A percentile compares a stretch with the other conserved stretches of the same genome.
Evolutionary conservation across 2,888 invertebrate genomes (phyloP).

Genomic region (Agrilus biguttatus): DNA sequence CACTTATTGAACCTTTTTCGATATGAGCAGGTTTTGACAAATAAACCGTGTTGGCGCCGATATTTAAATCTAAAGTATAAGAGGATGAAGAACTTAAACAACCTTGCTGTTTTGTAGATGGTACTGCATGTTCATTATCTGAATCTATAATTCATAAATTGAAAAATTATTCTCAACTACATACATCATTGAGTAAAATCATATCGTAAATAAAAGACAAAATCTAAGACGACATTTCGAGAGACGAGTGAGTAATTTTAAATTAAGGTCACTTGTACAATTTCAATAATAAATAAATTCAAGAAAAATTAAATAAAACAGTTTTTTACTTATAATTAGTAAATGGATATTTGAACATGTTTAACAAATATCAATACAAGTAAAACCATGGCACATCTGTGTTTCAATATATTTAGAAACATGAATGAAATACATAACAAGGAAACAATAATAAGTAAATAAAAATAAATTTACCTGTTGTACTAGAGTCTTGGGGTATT

Average conservation of each 20-base stretch:
- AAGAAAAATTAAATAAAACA: too few species aligned
- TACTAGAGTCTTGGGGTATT: slow-evolving; percentile 35
- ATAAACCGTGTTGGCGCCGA: slow-evolving; percentile 48
- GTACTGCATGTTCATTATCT: slow-evolving; percentile 27
- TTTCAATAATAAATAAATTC: too few species aligned
- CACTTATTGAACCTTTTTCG: slow-evolving; percentile 12
- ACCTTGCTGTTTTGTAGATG: slow-evolving; percentile 25
- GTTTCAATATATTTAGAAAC: too few species aligned
- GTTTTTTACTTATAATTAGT: too few species aligned
- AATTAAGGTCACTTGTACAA: too few species aligned
- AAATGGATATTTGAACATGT: too few species aligned
- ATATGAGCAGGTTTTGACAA: slow-evolving; percentile 32
- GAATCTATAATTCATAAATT: slow-evolving; percentile 26
- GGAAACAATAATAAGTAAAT: neutral
- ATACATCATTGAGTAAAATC: neutral
- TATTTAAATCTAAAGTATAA: slow-evolving; percentile 46
- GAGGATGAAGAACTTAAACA: slow-evolving; percentile 31
- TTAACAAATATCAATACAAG: too few species aligned
- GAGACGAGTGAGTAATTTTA: too few species aligned
- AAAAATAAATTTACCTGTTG: slow-evolving; percentile 21
- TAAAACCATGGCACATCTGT: too few species aligned
- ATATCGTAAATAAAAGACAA: slow-evolving; percentile 1
- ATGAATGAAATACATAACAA: too few species aligned
- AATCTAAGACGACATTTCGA: neutral
- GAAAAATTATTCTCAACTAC: slow-evolving; percentile 1